Evolutionary conservation across 2,113 vertebrate genomes (phyloP).

Genomic region (Dascyllus trimaculatus): DNA sequence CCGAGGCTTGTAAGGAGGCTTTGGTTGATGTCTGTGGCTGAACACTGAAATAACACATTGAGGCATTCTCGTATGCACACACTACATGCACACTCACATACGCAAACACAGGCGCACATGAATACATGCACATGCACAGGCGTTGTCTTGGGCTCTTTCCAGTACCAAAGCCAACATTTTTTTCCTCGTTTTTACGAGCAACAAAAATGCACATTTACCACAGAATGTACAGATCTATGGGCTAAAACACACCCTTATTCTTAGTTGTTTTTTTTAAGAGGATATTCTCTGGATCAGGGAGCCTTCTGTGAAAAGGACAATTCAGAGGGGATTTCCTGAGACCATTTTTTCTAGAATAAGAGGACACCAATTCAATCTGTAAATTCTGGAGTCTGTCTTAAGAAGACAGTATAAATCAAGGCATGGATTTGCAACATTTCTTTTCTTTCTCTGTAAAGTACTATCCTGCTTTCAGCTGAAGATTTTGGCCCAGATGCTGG

Average conservation of each 20-base stretch:
- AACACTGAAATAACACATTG: slow-evolving; percentile 76
- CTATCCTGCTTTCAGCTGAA: background rate
- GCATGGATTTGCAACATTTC: background rate
- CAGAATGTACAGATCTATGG: slow-evolving; percentile 25
- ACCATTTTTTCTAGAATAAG: background rate
- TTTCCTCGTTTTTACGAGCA: slow-evolving; percentile 17
- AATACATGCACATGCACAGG: slow-evolving; percentile 40
- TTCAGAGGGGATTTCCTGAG: background rate
- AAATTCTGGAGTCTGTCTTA: background rate
- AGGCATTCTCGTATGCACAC: slow-evolving; percentile 45
- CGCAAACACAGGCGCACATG: slow-evolving; percentile 10
- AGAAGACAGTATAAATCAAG: background rate
- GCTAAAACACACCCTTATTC: slow-evolving; percentile 16
- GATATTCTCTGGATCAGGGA: background rate
- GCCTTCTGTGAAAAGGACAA: background rate
- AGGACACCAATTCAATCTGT: background rate
- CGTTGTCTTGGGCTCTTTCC: slow-evolving; percentile 61
- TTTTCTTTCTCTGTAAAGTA: background rate
- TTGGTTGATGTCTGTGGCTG: slow-evolving; percentile 70
- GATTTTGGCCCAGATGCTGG: background rate
- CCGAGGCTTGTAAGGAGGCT: slow-evolving; percentile 62
- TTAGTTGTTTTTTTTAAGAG: slow-evolving; percentile 5
- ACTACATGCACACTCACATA: slow-evolving; percentile 29
- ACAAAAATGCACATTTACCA: slow-evolving; percentile 44
- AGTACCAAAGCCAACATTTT: slow-evolving; percentile 35